Conservation (phyloP, 2,113 vertebrate species). For the Seriola rivoliana region DNA sequence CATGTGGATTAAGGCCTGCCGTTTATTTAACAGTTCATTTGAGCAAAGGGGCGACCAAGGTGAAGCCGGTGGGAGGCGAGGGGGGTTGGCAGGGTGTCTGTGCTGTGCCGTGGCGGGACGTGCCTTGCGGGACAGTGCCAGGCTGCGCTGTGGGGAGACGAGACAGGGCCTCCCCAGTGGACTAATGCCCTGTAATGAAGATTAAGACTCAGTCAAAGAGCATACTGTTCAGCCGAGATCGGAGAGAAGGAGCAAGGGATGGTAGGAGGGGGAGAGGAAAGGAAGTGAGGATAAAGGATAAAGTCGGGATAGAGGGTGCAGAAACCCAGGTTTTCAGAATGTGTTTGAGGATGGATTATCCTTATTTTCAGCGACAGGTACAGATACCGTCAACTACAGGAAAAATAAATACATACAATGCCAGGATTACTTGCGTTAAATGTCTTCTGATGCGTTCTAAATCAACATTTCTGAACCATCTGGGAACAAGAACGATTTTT, state of each 20-base stretch:
- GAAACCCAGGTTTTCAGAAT: slow-evolving; percentile 44
- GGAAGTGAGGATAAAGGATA: slow-evolving; percentile 72
- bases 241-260: slow-evolving; percentile 66
- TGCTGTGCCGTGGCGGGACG: slow-evolving; percentile 75
- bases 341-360: slow-evolving; percentile 48
- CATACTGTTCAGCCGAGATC: slow-evolving; percentile 83
- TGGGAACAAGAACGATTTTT: not conserved
- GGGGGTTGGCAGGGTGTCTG: slow-evolving; percentile 75
- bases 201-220: slow-evolving; percentile 97
- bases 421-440: not conserved
- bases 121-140: slow-evolving; percentile 87
- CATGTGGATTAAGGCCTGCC: slow-evolving; percentile 88
- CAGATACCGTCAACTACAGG: not conserved
- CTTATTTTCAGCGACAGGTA: slow-evolving; percentile 52
- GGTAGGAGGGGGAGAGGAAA: slow-evolving; percentile 66
- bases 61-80: slow-evolving; percentile 67
- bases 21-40: slow-evolving; percentile 92
- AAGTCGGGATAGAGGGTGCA: slow-evolving; percentile 55
- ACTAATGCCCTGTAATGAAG: slow-evolving; percentile 98
- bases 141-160: slow-evolving; percentile 85
- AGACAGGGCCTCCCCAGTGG: slow-evolving; percentile 86
- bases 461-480: slow-evolving; percentile 1
- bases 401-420: not conserved
- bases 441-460: not conserved
- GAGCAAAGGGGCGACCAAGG: slow-evolving; percentile 84